Evolutionary conservation across 2,113 vertebrate genomes (phyloP).

Genomic region (Gobiocypris rarus): DNA sequence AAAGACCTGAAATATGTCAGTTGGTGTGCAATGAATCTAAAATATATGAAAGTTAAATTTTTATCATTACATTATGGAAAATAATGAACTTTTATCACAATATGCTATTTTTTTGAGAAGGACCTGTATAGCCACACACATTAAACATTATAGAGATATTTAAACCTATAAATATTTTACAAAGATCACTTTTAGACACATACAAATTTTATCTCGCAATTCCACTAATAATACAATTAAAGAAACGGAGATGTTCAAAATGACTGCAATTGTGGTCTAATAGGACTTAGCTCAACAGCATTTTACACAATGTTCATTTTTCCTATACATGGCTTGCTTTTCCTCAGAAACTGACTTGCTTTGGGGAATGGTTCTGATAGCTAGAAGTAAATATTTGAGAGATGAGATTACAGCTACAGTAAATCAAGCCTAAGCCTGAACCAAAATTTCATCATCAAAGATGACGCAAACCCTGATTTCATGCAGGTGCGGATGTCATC

Average conservation of each 20-base stretch:
- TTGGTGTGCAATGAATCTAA: too few relatives aligned
- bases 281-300: not conserved
- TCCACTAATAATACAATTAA: not conserved
- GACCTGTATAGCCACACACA: too few relatives aligned
- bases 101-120: too few relatives aligned
- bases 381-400: constrained; percentile 16
- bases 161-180: too few relatives aligned
- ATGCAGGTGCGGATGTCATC: constrained; percentile 4
- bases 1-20: too few relatives aligned
- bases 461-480: constrained; percentile 23
- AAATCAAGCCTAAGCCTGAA: constrained; percentile 6
- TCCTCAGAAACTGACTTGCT: not conserved
- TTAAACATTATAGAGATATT: too few relatives aligned
- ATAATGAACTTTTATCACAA: too few relatives aligned
- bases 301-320: not conserved
- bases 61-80: too few relatives aligned
- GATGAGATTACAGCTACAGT: constrained; percentile 20
- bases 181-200: too few relatives aligned
- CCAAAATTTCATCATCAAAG: constrained; percentile 20
- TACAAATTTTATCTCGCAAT: too few relatives aligned
- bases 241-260: not conserved
- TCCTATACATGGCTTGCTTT: not conserved
- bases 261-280: not conserved
- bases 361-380: not conserved
- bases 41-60: too few relatives aligned